Conservation (phyloP, 2,113 vertebrate genomes). For the Scopus umbretta region DNA sequence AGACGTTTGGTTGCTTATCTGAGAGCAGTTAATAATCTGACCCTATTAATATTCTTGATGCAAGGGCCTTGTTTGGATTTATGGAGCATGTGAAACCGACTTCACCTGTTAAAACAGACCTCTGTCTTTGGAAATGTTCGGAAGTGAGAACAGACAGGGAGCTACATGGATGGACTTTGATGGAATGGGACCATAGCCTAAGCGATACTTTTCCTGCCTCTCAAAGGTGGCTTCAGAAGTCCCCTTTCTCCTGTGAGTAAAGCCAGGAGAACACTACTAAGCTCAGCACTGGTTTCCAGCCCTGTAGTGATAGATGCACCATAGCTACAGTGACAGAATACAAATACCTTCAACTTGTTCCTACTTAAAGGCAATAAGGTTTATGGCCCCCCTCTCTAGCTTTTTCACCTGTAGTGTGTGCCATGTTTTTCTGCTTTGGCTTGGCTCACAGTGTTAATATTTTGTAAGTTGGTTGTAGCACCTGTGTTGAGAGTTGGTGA, state of each 20-base stretch:
- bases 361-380: neutral
- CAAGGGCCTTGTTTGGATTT: neutral
- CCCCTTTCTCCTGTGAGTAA: neutral
- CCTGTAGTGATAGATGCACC: neutral
- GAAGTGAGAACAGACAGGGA: neutral
- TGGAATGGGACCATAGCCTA: neutral
- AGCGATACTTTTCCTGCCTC: neutral
- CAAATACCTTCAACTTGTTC: neutral
- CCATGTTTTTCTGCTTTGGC: neutral
- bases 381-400: neutral
- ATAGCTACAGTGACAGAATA: neutral
- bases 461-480: neutral
- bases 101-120: neutral
- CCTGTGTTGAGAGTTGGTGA: neutral
- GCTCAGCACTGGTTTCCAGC: neutral
- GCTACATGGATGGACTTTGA: neutral
- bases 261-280: neutral
- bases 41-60: neutral
- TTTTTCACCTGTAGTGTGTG: neutral
- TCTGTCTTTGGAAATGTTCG: neutral
- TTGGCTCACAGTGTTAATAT: neutral
- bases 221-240: neutral
- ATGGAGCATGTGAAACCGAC: neutral
- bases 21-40: neutral
- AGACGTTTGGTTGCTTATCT: neutral